A percentile compares a stretch with the other conserved stretches of the same genome.
Evolutionary conservation across 2,888 invertebrate genomes (phyloP).

Genomic region (Auanema freiburgensis): DNA sequence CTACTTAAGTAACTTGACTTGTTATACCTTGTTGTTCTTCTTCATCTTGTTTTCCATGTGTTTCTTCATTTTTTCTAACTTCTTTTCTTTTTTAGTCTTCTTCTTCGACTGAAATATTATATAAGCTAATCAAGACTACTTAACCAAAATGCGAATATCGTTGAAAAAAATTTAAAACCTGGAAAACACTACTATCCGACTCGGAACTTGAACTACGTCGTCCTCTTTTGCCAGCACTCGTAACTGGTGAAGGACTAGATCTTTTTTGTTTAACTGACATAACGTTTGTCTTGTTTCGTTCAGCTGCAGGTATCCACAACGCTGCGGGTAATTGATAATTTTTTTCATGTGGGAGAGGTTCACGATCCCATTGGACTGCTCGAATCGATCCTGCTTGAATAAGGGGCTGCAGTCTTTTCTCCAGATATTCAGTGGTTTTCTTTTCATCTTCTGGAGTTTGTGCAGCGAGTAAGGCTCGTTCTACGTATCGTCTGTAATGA

Average conservation of each 20-base stretch:
- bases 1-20: too few relatives aligned
- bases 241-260: constrained; percentile 22
- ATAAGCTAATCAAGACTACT: not conserved
- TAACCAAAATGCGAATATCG: not conserved
- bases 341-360: constrained; percentile 78
- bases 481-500: constrained; percentile 76
- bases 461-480: constrained; percentile 86
- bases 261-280: constrained; percentile 8
- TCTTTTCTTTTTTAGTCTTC: constrained; percentile 18
- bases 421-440: constrained; percentile 88
- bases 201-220: constrained; percentile 19
- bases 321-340: constrained; percentile 43
- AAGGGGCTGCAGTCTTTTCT: constrained; percentile 88
- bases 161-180: constrained; percentile 10
- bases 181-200: constrained; percentile 2
- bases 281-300: constrained; percentile 20
- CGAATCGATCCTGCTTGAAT: constrained; percentile 84
- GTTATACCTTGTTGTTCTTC: constrained; percentile 4
- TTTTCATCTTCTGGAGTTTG: constrained; percentile 85
- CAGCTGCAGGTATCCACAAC: constrained; percentile 49
- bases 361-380: constrained; percentile 90
- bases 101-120: constrained; percentile 5
- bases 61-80: constrained; percentile 12
- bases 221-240: constrained; percentile 28
- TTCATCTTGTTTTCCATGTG: constrained; percentile 12